Base-by-base conservation (phyloP, 1,140 invertebrate species). In the Drosophila tani region DNA sequence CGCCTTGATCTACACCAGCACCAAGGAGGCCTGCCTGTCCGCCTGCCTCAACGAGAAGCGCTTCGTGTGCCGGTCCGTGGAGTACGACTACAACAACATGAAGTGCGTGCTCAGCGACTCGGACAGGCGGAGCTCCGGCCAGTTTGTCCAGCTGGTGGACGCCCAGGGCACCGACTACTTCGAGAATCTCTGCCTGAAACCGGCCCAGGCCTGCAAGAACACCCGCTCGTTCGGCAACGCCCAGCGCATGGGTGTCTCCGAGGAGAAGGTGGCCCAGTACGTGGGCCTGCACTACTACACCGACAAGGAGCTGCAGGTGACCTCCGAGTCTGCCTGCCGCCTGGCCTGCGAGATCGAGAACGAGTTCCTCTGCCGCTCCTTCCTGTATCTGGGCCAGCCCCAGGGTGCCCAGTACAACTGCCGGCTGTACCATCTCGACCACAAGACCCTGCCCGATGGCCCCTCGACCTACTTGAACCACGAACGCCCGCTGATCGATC, bases 91-190 rank as follows among this genome's bases (percentile, higher is more conserved):
- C 93, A 96, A 97, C 38, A 98, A 97, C 32, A 95, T 98, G 75
- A 96, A 98, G 81, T 98, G 98, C 87, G 96, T 97, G 64, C 94
- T 98, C 15, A 97, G 97, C 86, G 97, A 98, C 86, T 96, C 97
- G 6, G 98, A 98, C 92, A 94, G 98, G 19, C 94, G 98, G 71
- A 97, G 97, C 0, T 96, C 96, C 1, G 96, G 96, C 1, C 96
- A 97, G 88, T 96, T 96, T 85, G 95, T 96, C 3, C 97, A 98
- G 84, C 95, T 98, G 68, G 96, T 97, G 3, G 97, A 98, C 81
- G 96, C 97, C 2, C 96, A 97, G 80, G 98, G 97, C 24, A 97
- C 98, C 5, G 98, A 99, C 92, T 99, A 98, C 91, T 99, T 98
- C 92, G 98, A 99, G 94, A 99, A 98, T 93, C 94, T 98, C n/a